Percentiles rank a stretch among this genome's conserved stretches.
These are phyloP conservation scores for Huso huso DNA, from an alignment of 2,797 vertebrate genomes.

Conservation along the genomic window DNA sequence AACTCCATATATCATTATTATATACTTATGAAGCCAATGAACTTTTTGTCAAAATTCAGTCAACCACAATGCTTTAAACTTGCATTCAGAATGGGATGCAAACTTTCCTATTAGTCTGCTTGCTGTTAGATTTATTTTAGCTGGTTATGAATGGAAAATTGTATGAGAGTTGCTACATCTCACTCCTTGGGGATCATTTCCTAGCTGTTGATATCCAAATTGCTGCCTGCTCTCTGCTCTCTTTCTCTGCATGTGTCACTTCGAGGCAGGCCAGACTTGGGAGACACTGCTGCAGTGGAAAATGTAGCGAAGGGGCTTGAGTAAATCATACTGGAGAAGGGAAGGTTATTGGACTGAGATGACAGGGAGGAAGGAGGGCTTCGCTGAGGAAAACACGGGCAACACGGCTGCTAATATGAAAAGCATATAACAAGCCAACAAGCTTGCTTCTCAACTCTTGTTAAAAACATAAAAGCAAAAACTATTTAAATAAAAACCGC, in stretches of 20 bases:
- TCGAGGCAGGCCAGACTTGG: constrained; percentile 26
- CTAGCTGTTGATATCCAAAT: background rate
- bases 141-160: constrained; percentile 21
- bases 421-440: too few species aligned
- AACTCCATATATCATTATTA: too few species aligned
- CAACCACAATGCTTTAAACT: too few species aligned
- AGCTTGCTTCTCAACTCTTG: too few species aligned
- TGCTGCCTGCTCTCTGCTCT: constrained; percentile 18
- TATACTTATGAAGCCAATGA: too few species aligned
- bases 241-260: constrained; percentile 34
- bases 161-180: constrained; percentile 16
- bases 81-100: too few species aligned
- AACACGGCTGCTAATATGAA: background rate
- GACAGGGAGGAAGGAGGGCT: background rate
- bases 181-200: constrained; percentile 27
- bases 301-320: constrained; percentile 30
- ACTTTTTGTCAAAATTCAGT: too few species aligned
- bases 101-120: too few species aligned
- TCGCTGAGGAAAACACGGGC: background rate
- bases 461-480: too few species aligned
- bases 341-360: constrained; percentile 35
- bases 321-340: constrained; percentile 42
- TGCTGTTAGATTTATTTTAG: constrained; percentile 34
- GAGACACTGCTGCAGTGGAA: constrained; percentile 32
- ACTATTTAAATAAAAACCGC: too few species aligned